A percentile compares a stretch with the other conserved stretches of the same genome.
These are phyloP conservation scores for Cyclophora albipunctata DNA, from an alignment of 2,888 invertebrate genomes.

Conservation along the genomic window DNA sequence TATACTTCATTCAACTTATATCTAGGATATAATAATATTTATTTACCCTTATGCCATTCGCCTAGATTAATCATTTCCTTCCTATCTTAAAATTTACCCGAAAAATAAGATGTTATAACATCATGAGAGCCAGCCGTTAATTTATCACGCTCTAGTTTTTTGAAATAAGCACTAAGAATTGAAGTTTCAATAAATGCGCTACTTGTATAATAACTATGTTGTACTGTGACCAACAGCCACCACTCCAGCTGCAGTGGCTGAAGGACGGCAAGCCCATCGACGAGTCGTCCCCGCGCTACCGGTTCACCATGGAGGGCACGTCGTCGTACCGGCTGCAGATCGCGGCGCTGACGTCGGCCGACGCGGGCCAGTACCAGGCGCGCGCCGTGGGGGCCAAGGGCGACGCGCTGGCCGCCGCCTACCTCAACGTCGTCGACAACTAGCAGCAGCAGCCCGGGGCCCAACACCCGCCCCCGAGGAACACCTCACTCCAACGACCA, in stretches of 20 bases:
- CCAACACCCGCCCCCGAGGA: conserved; percentile 38
- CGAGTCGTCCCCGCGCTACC: conserved; percentile 83
- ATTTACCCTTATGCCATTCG: neutral
- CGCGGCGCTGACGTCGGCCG: conserved; percentile 81
- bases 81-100: too few species aligned
- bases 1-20: conserved; percentile 15
- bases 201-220: too few species aligned
- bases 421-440: conserved; percentile 82
- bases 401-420: conserved; percentile 89
- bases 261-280: conserved; percentile 94
- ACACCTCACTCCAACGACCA: conserved; percentile 27
- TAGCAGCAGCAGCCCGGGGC: conserved; percentile 33
- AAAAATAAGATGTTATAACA: too few species aligned
- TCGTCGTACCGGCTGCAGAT: conserved; percentile 87
- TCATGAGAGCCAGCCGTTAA: too few species aligned
- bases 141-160: too few species aligned
- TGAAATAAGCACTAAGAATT: too few species aligned
- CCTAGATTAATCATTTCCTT: too few species aligned
- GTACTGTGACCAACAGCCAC: conserved; percentile 48
- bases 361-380: conserved; percentile 92
- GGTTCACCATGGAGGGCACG: conserved; percentile 88
- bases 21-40: neutral
- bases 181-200: too few species aligned
- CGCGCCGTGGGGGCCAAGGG: conserved; percentile 90
- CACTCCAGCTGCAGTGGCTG: conserved; percentile 85